Percentiles rank a stretch among this genome's conserved stretches.
Conservation (phyloP, 2,888 invertebrate genomes). For the Fabriciana adippe region DNA sequence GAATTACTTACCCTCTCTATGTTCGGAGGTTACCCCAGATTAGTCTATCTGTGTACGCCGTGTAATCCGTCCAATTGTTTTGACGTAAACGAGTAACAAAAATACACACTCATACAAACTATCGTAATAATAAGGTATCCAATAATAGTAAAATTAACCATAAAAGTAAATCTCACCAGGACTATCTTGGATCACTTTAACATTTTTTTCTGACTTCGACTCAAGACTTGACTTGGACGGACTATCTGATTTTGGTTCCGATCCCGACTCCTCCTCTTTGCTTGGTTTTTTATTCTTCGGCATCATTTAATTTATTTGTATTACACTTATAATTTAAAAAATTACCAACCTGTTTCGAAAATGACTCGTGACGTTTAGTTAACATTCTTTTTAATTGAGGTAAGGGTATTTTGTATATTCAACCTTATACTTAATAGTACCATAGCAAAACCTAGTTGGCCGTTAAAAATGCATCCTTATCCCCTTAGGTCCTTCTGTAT, state of each 20-base stretch:
- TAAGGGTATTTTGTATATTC: no score
- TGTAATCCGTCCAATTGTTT: no score
- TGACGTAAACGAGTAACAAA: no score
- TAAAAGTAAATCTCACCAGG: constrained; percentile 19
- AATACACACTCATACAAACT: no score
- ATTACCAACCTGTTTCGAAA: neutral
- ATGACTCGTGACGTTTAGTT: neutral
- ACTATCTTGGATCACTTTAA: constrained; percentile 49
- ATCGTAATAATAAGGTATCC: neutral
- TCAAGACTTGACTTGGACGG: constrained; percentile 45
- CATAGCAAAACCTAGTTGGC: no score
- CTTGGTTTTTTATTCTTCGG: constrained; percentile 30
- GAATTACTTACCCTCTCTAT: no score
- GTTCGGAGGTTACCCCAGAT: no score
- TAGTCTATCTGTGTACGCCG: no score
- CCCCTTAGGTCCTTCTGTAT: no score
- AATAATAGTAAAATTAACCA: neutral
- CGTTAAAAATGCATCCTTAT: no score
- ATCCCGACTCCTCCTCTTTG: constrained; percentile 13
- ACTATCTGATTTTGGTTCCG: constrained; percentile 40
- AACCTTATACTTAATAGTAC: no score
- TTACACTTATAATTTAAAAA: constrained; percentile 19
- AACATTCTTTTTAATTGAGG: neutral
- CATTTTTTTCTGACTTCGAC: constrained; percentile 53
- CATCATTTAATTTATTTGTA: constrained; percentile 24